A percentile compares a stretch with the other conserved stretches of the same genome.
Evolutionary conservation across 2,113 vertebrate genomes (phyloP).

Genomic region (Argyrosomus japonicus): DNA sequence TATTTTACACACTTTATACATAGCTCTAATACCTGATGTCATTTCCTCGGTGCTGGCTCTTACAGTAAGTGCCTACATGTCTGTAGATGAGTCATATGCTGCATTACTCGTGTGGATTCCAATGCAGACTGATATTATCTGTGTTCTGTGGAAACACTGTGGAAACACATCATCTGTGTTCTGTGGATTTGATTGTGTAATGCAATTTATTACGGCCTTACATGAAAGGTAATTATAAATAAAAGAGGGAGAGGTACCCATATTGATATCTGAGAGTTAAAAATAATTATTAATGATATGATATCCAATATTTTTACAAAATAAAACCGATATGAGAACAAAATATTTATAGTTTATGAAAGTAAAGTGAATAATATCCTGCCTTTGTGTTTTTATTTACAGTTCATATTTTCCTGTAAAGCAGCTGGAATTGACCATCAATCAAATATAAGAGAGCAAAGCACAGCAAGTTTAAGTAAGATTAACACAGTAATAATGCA

Average conservation of each 20-base stretch:
- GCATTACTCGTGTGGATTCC: neutral
- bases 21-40: neutral
- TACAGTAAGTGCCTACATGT: neutral
- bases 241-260: too few species aligned
- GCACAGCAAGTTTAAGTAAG: too few species aligned
- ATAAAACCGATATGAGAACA: neutral
- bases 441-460: too few species aligned
- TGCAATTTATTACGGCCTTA: neutral
- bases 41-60: neutral
- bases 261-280: too few species aligned
- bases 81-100: neutral
- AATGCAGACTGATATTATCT: slow-evolving; percentile 3
- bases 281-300: too few species aligned
- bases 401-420: too few species aligned
- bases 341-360: neutral
- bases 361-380: neutral
- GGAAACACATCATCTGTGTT: neutral
- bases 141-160: neutral
- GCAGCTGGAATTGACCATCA: too few species aligned
- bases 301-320: too few species aligned
- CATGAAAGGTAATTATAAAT: too few species aligned
- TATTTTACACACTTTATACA: neutral
- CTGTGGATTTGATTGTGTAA: neutral
- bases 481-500: too few species aligned
- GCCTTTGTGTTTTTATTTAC: too few species aligned